Base-by-base conservation (phyloP, 2,797 vertebrate species). In the Gambelia wislizenii region DNA sequence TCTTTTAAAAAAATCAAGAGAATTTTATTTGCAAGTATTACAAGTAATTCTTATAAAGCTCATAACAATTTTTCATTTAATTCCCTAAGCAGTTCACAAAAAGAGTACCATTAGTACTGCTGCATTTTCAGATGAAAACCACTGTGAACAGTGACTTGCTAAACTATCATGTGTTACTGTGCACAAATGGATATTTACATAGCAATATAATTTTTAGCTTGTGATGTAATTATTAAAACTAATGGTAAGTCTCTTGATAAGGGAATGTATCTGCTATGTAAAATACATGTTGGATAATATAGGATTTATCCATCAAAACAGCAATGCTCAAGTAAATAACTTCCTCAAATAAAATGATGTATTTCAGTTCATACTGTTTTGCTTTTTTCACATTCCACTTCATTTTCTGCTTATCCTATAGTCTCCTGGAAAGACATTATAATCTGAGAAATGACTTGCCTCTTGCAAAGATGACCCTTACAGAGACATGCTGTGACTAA, bases 1-100 rank as follows among this genome's bases (percentile, higher is more conserved):
- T 98, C 98, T 99, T 84, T 27, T 27, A 72, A 84, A 95, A 94
- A 95, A 95, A 39, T 67, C 86, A 1, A 84, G 5, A 30, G 59
- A 81, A 77, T 80, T 54, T 91, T 88, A 54, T 54, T 84, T 87
- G 56, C 89, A 91, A 90, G 49, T 27, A 82, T 33, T 9, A 84
- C 67, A 89, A 70, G 83, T 30, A 88, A 2, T 87, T 69, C 39
- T 22, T 84, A 76, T 77, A 76, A 39, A 77, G 81, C 87, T 78
- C 86, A 80, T 5, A 74, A 0, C 27, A 30, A 88, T 44, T 54
- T 90, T 86, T 69, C 70, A 87, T 90, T 88, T 1, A 91, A 54
- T 88, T 86, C 39, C 54, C 80, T 85, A 88, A 89, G 6, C 10
- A 84, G 87, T 86, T 86, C 56, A 39, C 39, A 78, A 89, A n/a